Percentiles rank a stretch among this genome's conserved stretches.
phyloP scores from a whole-genome alignment of 2,797 vertebrate species.

The Enteromius viviparus region DNA sequence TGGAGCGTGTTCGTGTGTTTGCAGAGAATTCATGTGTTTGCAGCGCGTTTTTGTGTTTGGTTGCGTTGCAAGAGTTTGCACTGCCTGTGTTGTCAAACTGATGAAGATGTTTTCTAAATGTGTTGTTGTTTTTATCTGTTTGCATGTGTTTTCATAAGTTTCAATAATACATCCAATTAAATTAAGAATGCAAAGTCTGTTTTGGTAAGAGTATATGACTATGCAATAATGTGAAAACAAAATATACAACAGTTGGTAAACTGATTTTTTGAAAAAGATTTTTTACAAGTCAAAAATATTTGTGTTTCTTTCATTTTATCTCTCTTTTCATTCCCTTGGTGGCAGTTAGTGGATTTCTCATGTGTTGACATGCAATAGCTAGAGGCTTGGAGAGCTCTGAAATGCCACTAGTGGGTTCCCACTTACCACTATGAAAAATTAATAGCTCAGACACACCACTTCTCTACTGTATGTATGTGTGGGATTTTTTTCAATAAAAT shows the following conservation, averaged over 20 bases:
- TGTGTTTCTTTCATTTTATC: neutral
- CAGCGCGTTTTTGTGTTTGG: no score
- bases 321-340: conserved; percentile 60
- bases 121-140: no score
- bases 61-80: no score
- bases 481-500: neutral
- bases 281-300: neutral
- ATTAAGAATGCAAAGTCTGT: neutral
- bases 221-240: neutral
- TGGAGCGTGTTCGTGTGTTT: no score
- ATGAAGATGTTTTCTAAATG: no score
- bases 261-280: neutral
- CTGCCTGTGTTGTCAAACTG: no score
- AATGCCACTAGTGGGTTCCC: conserved; percentile 47
- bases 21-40: no score
- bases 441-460: conserved; percentile 37
- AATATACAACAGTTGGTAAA: neutral
- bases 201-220: neutral
- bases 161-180: neutral
- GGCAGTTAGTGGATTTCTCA: conserved; percentile 72
- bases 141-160: no score
- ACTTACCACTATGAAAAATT: conserved; percentile 72
- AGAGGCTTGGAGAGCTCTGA: conserved; percentile 53
- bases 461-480: neutral
- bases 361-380: conserved; percentile 63